phyloP scores from a whole-genome alignment of 92 coral and sea anemone genomes.

The Paramuricea clavata region DNA sequence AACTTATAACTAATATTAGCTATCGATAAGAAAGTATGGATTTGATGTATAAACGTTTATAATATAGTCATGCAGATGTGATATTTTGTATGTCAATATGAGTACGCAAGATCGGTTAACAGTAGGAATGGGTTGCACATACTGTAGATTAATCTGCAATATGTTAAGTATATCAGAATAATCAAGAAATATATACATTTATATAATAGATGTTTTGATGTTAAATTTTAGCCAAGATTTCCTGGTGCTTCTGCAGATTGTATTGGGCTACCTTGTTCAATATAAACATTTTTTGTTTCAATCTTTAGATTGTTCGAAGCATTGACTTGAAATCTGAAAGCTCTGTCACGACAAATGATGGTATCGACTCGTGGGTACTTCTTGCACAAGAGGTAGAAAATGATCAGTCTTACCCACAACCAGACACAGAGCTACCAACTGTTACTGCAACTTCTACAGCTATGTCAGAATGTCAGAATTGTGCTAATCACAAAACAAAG shows the following conservation, averaged over 20 bases:
- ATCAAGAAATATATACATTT: no score
- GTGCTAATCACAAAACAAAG: constrained; percentile 14
- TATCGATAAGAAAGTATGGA: background rate
- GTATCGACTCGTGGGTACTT: background rate
- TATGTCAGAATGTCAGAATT: constrained; percentile 22
- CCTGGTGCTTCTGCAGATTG: background rate
- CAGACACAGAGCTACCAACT: constrained; percentile 12
- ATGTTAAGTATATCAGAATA: background rate
- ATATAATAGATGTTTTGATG: no score
- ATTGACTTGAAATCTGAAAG: constrained; percentile 9
- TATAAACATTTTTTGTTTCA: background rate
- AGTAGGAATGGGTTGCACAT: background rate
- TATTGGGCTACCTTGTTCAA: background rate
- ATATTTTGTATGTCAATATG: background rate
- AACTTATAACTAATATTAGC: no score
- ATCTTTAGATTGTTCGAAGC: constrained; percentile 42
- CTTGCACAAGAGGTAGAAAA: constrained; percentile 19
- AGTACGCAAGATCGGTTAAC: background rate
- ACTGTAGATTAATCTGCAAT: background rate
- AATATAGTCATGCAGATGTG: background rate
- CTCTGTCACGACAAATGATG: constrained; percentile 2
- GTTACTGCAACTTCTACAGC: background rate
- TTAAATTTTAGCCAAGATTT: background rate
- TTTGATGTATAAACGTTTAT: constrained; percentile 1
- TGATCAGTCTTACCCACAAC: constrained; percentile 30